Base-by-base conservation (phyloP, 2,888 invertebrate genomes). In the Orchesella flavescens region DNA sequence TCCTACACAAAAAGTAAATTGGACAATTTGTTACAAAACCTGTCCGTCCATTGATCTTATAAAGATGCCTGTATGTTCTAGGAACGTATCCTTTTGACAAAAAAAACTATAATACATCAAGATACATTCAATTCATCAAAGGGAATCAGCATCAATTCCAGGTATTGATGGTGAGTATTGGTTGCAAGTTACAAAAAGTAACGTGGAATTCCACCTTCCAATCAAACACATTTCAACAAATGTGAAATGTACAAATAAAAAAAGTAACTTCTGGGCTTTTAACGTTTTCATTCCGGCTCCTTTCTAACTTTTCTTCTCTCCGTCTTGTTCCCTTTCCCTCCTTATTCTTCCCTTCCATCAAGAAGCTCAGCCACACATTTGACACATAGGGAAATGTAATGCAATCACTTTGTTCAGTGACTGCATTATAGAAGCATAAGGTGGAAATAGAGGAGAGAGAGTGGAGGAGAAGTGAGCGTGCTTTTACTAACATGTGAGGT, bases 171-270 rank as follows among this genome's bases (percentile, higher is more conserved):
- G 34, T 34, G 34, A 7, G 7, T 7, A 34, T 49, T 49, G 49
- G 49, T n/a, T n/a, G n/a, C n/a, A n/a, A n/a, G n/a, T n/a, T n/a
- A n/a, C n/a, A 10, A 49, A 15, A 7, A 44, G 55, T 59, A 59
- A 77, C 43, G n/a, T n/a, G 61, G 69, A 79, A 72, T 79, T 79
- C 72, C 71, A 78, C 63, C 71, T 72, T 79, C 71, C 72, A 79
- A 72, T 72, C 71, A 71, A 1, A 12, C n/a, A 12, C 12, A 49
- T 49, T 49, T 49, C 49, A 49, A 66, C 46, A 66, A 43, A 66
- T 12, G 15, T 15, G 49, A 49, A n/a, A 49, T 44, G 7, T 12
- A 44, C 44, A 66, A 66, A 66, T 66, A 19, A 23, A 44, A 44
- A 66, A 66, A 66, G 46, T 17, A 46, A 19, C 66, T 66, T 66